phyloP scores from a whole-genome alignment of 2,797 vertebrate species.

The Manis javanica region DNA sequence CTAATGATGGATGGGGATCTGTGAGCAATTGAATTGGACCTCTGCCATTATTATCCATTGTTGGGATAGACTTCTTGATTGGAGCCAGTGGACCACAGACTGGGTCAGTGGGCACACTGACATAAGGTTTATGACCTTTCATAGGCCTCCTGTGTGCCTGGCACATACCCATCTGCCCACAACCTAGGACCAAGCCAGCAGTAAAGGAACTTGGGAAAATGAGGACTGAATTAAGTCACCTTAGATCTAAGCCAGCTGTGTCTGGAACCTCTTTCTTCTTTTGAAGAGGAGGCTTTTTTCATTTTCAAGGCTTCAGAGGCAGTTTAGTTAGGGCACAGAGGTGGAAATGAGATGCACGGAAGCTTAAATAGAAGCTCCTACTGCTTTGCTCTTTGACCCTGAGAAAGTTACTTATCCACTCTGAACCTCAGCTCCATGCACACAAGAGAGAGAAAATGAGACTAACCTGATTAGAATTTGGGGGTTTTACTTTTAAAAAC shows the following conservation, averaged over 20 bases:
- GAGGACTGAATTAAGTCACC: constrained; percentile 66
- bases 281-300: background rate
- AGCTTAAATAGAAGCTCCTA: background rate
- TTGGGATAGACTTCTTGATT: constrained; percentile 39
- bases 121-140: constrained; percentile 60
- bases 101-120: constrained; percentile 59
- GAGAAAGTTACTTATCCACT: background rate
- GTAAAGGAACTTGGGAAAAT: constrained; percentile 40
- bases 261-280: background rate
- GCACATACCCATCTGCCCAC: background rate
- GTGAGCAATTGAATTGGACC: constrained; percentile 63
- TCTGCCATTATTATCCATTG: constrained; percentile 66
- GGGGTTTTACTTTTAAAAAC: constrained; percentile 41
- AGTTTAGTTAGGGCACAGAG: background rate
- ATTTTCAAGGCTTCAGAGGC: constrained; percentile 7
- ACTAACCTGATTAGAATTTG: background rate
- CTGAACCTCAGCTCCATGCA: background rate
- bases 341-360: background rate
- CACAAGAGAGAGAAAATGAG: background rate
- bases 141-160: background rate
- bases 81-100: constrained; percentile 35
- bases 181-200: constrained; percentile 11
- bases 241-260: constrained; percentile 56
- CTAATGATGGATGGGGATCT: constrained; percentile 68
- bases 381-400: background rate